phyloP scores from a whole-genome alignment of 2,888 invertebrate species.

The Maniola hyperantus region DNA sequence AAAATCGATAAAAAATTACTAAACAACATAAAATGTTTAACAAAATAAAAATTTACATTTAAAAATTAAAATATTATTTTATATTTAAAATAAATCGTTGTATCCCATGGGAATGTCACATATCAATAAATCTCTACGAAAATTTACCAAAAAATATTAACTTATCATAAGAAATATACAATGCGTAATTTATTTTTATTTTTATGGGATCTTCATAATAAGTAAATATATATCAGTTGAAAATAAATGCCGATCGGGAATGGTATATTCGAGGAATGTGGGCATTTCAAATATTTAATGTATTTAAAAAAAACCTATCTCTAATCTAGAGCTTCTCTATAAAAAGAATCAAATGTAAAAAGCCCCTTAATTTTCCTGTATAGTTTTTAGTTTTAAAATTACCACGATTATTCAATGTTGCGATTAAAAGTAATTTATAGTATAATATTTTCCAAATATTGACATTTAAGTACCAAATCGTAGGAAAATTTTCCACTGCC shows the following conservation, averaged over 20 bases:
- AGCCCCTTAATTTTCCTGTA: not conserved
- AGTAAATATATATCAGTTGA: not conserved
- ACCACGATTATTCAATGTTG: not conserved
- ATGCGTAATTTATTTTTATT: slow-evolving; percentile 37
- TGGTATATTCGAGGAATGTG: slow-evolving; percentile 52
- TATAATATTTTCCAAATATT: not conserved
- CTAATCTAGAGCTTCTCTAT: not conserved
- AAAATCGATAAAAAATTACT: slow-evolving; percentile 45
- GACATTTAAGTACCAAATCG: slow-evolving; percentile 30
- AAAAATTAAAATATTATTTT: slow-evolving; percentile 52
- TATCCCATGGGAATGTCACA: slow-evolving; percentile 64
- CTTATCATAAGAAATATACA: slow-evolving; percentile 64
- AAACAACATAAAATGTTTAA: slow-evolving; percentile 63
- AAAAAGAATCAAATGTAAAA: not conserved
- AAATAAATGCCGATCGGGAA: slow-evolving; percentile 62
- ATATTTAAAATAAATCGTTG: slow-evolving; percentile 66
- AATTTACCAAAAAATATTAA: slow-evolving; percentile 64
- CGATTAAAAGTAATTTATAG: not conserved
- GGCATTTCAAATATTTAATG: not conserved
- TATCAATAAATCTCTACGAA: slow-evolving; percentile 58
- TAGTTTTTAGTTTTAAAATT: not conserved
- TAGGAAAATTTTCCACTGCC: slow-evolving; percentile 10
- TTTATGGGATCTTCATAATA: not conserved
- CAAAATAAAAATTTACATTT: slow-evolving; percentile 77
- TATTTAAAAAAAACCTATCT: not conserved